Evolutionary conservation across 2,797 vertebrate species (phyloP), one percentile per base, ranked within the genome.

Genomic region (Craterocephalus amniculus): DNA sequence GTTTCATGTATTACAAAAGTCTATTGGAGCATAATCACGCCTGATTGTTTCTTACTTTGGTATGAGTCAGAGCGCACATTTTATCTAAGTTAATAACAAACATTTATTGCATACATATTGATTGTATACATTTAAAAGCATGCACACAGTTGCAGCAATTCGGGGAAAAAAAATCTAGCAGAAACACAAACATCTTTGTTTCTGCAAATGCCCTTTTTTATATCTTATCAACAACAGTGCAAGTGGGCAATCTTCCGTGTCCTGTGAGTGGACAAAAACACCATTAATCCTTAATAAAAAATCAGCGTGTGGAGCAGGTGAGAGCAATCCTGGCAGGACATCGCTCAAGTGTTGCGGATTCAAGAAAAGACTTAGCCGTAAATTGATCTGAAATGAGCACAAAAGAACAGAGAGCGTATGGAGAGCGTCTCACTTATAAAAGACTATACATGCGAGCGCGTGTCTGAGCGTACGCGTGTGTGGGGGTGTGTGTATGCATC

Each of bases 381-480:
- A 86, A 89, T 77, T 78, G 71, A 56, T 87, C 74, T 79, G 77
- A 84, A 87, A 87, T 77, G 58, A 89, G 91, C 85, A 87, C 87
- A 84, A 87, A 84, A 88, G 84, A 58, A 49, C 63, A 59, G 38
- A 51, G 24, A 68, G 55, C 55, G 49, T 45, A 74, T 32, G 51
- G 24, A 31, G 45, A 64, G 69, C 10, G 35, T 75, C 74, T 86
- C 67, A 65, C 81, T 88, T 83, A 76, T 84, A 61, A 78, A 67
- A 70, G 78, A 74, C 72, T 70, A 78, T 64, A 65, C 76, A 80
- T 80, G 72, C 35, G 9, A 48, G 38, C 35, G 14, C 63, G 77
- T 45, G 58, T 71, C 56, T 34, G 40, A 1, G 3, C 16, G 66
- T 64, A 65, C 63, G 63, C 66, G 70, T 67, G 65, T 63, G 67